phyloP scores from a whole-genome alignment of 2,888 invertebrate species.

The Rhabditoides inermis region DNA sequence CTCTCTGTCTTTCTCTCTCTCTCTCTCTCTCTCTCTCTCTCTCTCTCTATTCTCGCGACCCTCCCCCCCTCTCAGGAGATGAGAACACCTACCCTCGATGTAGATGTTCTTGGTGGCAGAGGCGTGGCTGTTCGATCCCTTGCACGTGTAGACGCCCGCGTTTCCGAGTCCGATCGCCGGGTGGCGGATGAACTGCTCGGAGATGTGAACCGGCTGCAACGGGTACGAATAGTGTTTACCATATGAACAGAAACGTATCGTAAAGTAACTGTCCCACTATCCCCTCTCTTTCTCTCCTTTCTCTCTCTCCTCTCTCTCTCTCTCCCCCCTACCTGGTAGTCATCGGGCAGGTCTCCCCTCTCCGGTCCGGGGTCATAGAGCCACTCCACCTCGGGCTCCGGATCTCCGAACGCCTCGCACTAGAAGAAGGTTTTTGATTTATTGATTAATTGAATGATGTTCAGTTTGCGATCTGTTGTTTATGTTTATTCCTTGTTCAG shows the following conservation, averaged over 20 bases:
- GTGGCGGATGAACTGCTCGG: conserved; percentile 49
- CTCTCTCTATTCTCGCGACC: background rate
- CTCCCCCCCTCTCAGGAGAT: background rate
- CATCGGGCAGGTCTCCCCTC: conserved; percentile 50
- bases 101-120: conserved; percentile 51
- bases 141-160: conserved; percentile 55
- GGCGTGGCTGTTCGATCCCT: conserved; percentile 52
- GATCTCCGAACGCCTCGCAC: conserved; percentile 50
- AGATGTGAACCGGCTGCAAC: conserved; percentile 50
- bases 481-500: no score
- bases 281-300: no score
- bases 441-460: background rate
- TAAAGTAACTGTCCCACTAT: no score
- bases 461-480: background rate
- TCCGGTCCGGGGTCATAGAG: conserved; percentile 46
- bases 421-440: no score
- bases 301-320: no score
- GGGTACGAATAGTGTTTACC: no score
- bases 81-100: conserved; percentile 32
- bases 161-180: conserved; percentile 44
- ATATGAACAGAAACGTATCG: no score
- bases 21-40: no score
- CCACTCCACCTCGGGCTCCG: conserved; percentile 50
- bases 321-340: no score
- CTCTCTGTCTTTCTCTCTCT: background rate